Evolutionary conservation across 2,113 vertebrate species (phyloP), one percentile per base, ranked within the genome.

Genomic region (Erinaceus europaeus): DNA sequence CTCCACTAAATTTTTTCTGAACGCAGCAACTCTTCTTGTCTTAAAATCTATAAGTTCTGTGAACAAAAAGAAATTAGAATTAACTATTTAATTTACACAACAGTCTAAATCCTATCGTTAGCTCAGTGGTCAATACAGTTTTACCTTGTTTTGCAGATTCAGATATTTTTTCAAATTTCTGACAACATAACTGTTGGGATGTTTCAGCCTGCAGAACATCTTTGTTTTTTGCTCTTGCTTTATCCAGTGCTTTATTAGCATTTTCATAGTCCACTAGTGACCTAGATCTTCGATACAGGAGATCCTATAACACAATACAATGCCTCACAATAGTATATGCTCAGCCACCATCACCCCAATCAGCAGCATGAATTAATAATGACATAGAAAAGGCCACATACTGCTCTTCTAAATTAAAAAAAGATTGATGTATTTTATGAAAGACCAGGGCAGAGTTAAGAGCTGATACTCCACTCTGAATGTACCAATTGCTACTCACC

Each of bases 91-190:
- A 36, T 76, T 59, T n/a, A 84, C 21, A 50, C 20, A 83, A 27
- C 2, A 32, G 59, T 38, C 14, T 27, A 65, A 81, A 32, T 69
- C 1, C 4, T 0, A 78, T n/a, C n/a, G n/a, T 50, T 50, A 11
- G 48, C 48, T 50, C 18, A 75, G 55, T 97, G n/a, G n/a, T n/a
- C n/a, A n/a, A n/a, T n/a, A n/a, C n/a, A n/a, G n/a, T n/a, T n/a
- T n/a, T n/a, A 99, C 99, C 99, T 99, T 99, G 99, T 97, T 99
- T 99, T 91, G 99, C 99, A 0, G 99, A 99, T 96, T 99, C 98
- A 23, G 99, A 99, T 96, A 99, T 99, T 96, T 99, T 99, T 97
- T 99, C 99, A 97, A 99, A 99, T 96, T 99, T 99, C 96, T 99
- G 98, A 98, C 99, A 99, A 96, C 98, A 99, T 94, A 99, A 95